Base-by-base conservation (phyloP, 2,113 vertebrate genomes). In the Ramphastos sulfuratus region DNA sequence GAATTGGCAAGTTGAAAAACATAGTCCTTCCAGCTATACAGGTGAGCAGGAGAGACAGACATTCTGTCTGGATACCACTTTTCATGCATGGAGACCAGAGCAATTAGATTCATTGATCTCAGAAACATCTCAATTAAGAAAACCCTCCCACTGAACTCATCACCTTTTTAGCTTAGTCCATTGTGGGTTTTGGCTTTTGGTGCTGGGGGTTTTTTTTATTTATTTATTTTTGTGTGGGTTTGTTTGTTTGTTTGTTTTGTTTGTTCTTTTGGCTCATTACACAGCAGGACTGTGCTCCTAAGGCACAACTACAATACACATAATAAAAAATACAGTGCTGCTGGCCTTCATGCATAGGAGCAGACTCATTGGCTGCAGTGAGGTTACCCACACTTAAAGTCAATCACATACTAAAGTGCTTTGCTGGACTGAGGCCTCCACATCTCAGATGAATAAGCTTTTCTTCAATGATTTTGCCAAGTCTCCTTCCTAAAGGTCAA, bases 401-500 rank as follows among this genome's bases (percentile, higher is more conserved):
- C 39, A 73, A 35, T 67, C n/a, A 50, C 25, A 55, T 28, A 63
- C 64, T 80, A 5, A 69, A 67, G 58, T 35, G 79, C 75, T 89
- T 77, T 91, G 10, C 87, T 95, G 76, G 81, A 89, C 61, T 52
- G 18, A 8, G 61, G 61, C 85, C 87, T 83, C 79, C 82, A 19
- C 77, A 82, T 80, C 74, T 82, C 15, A 21, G 44, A 64, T 31
- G 21, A 97, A 93, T 64, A 92, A 89, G 37, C 39, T 95, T 97
- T 96, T 64, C 82, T 91, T 94, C 94, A 90, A 84, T 90, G 85
- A 84, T 74, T 85, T 87, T 94, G 87, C 85, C 20, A 25, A 80
- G 33, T 86, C 81, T 88, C 66, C 76, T 93, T 96, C 89, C 90
- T 90, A 96, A 96, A 97, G 92, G 92, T 97, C 77, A 95, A 85